Conservation (phyloP, 2,113 vertebrate genomes). For the Pionites leucogaster region DNA sequence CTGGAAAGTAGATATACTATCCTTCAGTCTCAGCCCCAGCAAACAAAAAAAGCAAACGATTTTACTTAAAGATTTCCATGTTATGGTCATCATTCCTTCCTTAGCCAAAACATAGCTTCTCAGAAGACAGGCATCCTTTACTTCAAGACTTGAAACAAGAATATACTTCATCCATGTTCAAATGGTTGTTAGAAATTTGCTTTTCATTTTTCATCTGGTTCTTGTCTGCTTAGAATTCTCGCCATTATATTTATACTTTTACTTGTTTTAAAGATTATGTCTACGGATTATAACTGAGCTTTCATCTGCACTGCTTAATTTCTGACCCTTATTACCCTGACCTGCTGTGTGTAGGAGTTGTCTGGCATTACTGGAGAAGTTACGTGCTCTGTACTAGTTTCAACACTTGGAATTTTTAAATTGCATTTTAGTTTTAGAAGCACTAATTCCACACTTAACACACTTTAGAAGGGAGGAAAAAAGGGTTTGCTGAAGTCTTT, state of each 20-base stretch:
- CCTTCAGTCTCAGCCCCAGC: neutral
- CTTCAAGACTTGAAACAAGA: neutral
- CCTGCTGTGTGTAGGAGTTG: neutral
- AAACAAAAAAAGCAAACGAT: neutral
- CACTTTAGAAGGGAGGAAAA: neutral
- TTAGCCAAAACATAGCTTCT: neutral
- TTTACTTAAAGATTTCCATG: neutral
- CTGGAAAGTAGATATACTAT: neutral
- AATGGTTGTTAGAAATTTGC: neutral
- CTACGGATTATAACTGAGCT: neutral
- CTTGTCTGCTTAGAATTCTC: neutral
- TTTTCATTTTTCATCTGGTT: neutral
- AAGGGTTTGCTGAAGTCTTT: neutral
- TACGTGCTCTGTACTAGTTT: neutral
- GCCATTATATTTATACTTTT: neutral
- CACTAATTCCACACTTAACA: neutral
- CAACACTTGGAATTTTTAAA: neutral
- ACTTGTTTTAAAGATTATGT: neutral
- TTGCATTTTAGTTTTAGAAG: slow-evolving; percentile 13
- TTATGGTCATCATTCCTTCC: neutral
- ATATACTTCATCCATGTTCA: neutral
- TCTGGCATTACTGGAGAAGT: neutral
- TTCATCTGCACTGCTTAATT: neutral
- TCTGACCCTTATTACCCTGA: neutral
- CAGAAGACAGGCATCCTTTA: neutral